phyloP scores from a whole-genome alignment of 2,888 invertebrate species.

The Acronicta aceris region DNA sequence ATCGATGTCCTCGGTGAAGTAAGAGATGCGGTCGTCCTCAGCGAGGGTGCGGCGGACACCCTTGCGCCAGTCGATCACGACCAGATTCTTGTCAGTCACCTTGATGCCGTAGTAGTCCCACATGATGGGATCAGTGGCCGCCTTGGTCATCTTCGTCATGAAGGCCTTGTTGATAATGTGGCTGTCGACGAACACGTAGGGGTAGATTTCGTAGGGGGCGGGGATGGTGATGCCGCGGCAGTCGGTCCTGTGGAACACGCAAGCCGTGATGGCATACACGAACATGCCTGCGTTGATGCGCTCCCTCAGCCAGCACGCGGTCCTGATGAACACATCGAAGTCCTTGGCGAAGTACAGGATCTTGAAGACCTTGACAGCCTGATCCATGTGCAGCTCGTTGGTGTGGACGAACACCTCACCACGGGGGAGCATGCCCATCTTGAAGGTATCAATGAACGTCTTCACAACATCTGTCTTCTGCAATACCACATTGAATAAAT shows the following conservation, averaged over 20 bases:
- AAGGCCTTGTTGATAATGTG: constrained; percentile 92
- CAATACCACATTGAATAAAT: constrained; percentile 39
- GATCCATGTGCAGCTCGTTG: constrained; percentile 89
- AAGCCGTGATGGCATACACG: constrained; percentile 91
- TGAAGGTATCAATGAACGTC: constrained; percentile 87
- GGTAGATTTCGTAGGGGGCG: constrained; percentile 93
- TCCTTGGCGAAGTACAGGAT: constrained; percentile 91
- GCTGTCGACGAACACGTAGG: constrained; percentile 93
- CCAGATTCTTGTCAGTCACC: constrained; percentile 87
- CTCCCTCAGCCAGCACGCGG: constrained; percentile 92
- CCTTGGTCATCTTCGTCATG: constrained; percentile 90
- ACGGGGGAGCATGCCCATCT: constrained; percentile 89
- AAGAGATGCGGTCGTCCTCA: constrained; percentile 90
- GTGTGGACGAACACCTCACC: constrained; percentile 90
- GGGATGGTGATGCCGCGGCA: constrained; percentile 91
- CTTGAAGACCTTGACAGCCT: constrained; percentile 90
- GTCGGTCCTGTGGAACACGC: constrained; percentile 91
- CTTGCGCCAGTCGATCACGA: constrained; percentile 92
- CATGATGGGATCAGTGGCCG: constrained; percentile 86
- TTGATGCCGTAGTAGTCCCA: constrained; percentile 86
- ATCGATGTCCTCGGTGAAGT: constrained; percentile 94
- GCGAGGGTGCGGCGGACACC: constrained; percentile 89
- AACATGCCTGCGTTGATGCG: constrained; percentile 93
- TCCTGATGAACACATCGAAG: constrained; percentile 91
- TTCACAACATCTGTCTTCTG: constrained; percentile 89